Evolutionary conservation across 2,113 vertebrate species (phyloP), one percentile per base, ranked within the genome.

Genomic region (Rhinoderma darwinii): DNA sequence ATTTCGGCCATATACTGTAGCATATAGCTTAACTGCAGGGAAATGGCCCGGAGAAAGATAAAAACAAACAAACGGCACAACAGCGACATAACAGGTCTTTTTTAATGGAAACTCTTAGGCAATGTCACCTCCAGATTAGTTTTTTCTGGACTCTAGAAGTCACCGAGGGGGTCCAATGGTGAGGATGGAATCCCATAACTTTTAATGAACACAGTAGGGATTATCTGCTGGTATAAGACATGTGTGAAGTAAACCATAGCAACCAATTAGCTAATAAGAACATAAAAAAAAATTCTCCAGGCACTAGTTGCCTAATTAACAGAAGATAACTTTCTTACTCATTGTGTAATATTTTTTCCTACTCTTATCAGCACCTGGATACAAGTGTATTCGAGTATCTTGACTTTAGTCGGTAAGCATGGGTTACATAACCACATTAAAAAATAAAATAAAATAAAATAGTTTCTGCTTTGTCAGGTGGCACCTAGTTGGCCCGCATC

Each of bases 251-350:
- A 41, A 72, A 72, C 68, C 68, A 41, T 72, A 72, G 68, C 68
- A 72, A 70, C 66, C 66, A 70, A 72, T 72, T 72, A 72, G 68
- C 68, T 72, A 72, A 72, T 72, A 41, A 72, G 68, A 20, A 70
- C 66, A 41, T 20, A 20, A 8, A 59, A 72, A 72, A 72, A 70
- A 41, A 72, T 10, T 72, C 68, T 37, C 20, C 37, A 41, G 37
- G 37, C 37, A 1, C 35, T 41, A 25, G 35, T 41, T 39, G 37
- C 35, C 37, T 72, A 72, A 72, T 72, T 72, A 72, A 72, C 10
- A 25, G 68, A 35, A 70, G 32, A 72, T 35, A 72, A 72, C 68
- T 72, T 72, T 72, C 68, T 41, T 41, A 37, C 37, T 39, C 37
- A 25, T 25, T 41, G 68, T 72, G 68, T 72, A 22, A 72, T 72